Evolutionary conservation across 2,797 vertebrate species (phyloP), one percentile per base, ranked within the genome.

Genomic region (Intellagama lesueurii): DNA sequence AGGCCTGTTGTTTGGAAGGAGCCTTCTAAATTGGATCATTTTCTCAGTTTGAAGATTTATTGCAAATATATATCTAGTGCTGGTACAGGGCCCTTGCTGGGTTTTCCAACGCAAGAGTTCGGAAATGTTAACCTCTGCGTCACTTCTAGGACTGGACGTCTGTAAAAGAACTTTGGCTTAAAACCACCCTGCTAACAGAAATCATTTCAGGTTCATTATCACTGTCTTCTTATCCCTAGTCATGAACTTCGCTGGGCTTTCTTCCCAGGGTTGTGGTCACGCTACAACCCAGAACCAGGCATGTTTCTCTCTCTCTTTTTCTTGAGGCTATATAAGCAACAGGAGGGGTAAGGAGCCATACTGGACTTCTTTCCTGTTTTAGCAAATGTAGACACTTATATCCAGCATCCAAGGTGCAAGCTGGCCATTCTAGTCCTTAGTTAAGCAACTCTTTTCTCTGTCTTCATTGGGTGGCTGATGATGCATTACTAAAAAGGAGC

Each of bases 21-120:
- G 40, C n/a, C 70, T 64, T 0, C 35, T 88, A 83, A 35, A 91
- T 91, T 79, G 32, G 3, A 73, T 85, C 77, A 90, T 85, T 88
- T 0, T 60, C 60, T 81, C 47, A 56, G 16, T 56, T 40, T 72
- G 79, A 72, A n/a, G 68, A 40, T 44, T 72, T 72, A 2, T 52
- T 72, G 68, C 52, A 32, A 70, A n/a, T 14, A 19, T 40, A 40
- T 84, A 69, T 17, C 60, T 60, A 86, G 76, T 5, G 4, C 49
- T 64, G 83, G 30, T 32, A n/a, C 83, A 52, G 35, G 72, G 4
- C 2, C 77, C 32, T 90, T 49, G 56, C 1, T 79, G n/a, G 7
- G 24, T 22, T 87, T 87, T 72, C 32, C 40, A 64, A 76, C 32
- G 28, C 47, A 52, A n/a, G 8, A 7, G 40, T 40, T 64, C 64